phyloP scores from a whole-genome alignment of 2,888 invertebrate species.

The Heteromyza rotundicornis region DNA sequence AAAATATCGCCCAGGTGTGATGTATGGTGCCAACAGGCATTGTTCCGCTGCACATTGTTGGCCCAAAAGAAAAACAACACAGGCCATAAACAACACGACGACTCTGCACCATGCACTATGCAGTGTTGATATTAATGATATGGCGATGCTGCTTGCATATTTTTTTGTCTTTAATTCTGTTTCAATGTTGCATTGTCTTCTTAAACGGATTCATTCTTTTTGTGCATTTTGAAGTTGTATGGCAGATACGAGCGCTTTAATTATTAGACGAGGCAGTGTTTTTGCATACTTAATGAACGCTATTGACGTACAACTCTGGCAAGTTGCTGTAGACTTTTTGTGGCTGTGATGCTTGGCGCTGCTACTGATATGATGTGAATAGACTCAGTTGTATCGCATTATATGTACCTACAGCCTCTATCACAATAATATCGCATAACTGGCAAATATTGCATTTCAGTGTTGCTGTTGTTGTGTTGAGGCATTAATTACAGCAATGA shows the following conservation, averaged over 20 bases:
- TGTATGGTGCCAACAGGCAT: background rate
- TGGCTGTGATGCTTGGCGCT: background rate
- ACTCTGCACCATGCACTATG: no score
- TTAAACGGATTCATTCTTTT: background rate
- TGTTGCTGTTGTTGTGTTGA: background rate
- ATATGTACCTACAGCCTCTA: background rate
- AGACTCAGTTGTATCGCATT: background rate
- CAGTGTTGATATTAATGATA: conserved; percentile 1
- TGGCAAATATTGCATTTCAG: background rate
- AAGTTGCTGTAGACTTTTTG: background rate
- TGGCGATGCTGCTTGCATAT: background rate
- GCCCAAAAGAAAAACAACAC: conserved; percentile 11
- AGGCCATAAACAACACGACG: background rate
- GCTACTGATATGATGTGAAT: background rate
- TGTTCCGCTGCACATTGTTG: conserved; percentile 20
- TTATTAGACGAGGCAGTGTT: conserved; percentile 15
- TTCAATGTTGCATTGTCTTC: background rate
- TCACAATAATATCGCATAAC: background rate
- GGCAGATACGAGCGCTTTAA: background rate
- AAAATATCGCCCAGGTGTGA: background rate
- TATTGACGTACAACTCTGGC: conserved; percentile 55
- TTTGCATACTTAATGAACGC: conserved; percentile 54
- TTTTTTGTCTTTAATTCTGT: background rate
- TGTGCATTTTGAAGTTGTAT: background rate
- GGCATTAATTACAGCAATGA: background rate